Conservation (phyloP, 2,113 vertebrate genomes). For the Tyrannus savana region DNA sequence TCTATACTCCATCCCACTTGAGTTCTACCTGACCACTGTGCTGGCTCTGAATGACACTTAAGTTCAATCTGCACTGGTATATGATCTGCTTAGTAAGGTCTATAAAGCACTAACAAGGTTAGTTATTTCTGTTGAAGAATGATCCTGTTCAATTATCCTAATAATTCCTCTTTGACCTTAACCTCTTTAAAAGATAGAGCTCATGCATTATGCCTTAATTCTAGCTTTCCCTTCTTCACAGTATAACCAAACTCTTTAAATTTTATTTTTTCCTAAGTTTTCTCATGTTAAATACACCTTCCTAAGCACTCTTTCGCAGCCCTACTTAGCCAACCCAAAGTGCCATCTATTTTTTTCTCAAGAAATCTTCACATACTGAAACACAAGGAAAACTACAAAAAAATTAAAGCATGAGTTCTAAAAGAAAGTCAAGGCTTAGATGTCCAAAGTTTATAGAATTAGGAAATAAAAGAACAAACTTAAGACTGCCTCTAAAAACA, state of each 20-base stretch:
- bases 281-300: not conserved
- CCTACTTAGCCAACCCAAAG: not conserved
- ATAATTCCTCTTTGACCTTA: slow-evolving; percentile 11
- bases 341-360: not conserved
- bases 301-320: not conserved
- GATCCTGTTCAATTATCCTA: slow-evolving; percentile 14
- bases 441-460: not conserved
- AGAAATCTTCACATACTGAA: not conserved
- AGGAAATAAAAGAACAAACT: not conserved
- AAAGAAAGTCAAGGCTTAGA: not conserved
- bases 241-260: not conserved
- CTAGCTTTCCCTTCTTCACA: not conserved
- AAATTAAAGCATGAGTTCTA: not conserved
- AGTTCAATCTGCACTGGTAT: not conserved
- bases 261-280: not conserved
- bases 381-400: not conserved
- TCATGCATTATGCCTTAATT: not conserved
- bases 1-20: not conserved
- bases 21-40: not conserved
- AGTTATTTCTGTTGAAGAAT: not conserved
- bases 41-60: not conserved
- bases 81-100: not conserved
- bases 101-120: not conserved
- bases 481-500: not conserved
- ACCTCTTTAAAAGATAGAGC: not conserved